Conservation (phyloP, 2,888 invertebrate species). For the Nymphalis c-album region DNA sequence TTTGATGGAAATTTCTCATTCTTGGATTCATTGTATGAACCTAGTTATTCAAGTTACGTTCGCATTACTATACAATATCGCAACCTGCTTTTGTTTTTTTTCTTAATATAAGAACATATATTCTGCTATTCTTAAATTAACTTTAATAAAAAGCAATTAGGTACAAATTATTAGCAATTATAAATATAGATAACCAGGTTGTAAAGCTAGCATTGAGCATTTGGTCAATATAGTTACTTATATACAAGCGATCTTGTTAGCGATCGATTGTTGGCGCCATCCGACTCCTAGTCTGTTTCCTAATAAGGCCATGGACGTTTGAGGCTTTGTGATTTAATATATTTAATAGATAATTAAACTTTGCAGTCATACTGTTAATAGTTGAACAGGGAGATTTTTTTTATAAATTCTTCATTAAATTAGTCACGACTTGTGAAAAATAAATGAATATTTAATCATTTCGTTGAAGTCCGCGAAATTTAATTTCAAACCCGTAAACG, state of each 20-base stretch:
- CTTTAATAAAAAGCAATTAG: constrained; percentile 3
- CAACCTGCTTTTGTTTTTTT: constrained; percentile 5
- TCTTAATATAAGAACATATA: neutral
- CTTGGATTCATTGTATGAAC: constrained; percentile 4
- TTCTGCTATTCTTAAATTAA: neutral
- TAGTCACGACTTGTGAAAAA: neutral
- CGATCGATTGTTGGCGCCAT: constrained; percentile 62
- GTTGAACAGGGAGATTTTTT: neutral
- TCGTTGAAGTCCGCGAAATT: too few relatives aligned
- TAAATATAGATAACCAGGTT: neutral
- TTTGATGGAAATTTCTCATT: constrained; percentile 2
- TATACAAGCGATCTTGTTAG: constrained; percentile 45
- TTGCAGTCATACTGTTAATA: neutral
- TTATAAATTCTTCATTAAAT: neutral
- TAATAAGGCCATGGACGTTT: constrained; percentile 45
- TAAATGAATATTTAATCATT: too few relatives aligned
- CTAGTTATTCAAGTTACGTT: neutral
- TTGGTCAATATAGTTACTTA: constrained; percentile 33
- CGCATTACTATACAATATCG: neutral
- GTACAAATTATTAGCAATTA: neutral
- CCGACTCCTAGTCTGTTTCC: constrained; percentile 44
- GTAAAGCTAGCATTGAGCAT: constrained; percentile 2
- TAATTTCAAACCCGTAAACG: too few relatives aligned
- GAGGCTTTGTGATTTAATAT: constrained; percentile 28
- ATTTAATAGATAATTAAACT: constrained; percentile 16